phyloP scores from a whole-genome alignment of 1,140 invertebrate genomes.

The Heterodera schachtii region DNA sequence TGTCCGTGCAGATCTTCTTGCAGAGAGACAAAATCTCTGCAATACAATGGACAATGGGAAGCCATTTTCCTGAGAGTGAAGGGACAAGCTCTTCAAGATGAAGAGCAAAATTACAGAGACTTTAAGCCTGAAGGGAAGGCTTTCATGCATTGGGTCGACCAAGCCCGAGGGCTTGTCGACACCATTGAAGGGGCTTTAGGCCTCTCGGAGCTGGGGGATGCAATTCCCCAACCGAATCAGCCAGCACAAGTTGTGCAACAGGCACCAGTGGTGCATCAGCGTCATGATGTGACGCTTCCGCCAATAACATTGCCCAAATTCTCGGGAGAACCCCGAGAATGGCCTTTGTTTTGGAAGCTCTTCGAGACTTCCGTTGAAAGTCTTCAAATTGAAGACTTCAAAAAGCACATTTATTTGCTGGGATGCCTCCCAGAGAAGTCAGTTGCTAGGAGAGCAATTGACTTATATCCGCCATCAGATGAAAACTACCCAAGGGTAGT shows the following conservation, averaged over 20 bases:
- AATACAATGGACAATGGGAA: not conserved
- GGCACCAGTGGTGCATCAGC: not conserved
- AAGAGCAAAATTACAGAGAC: not conserved
- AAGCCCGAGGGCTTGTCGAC: not conserved
- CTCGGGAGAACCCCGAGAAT: not conserved
- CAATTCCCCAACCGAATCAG: no score
- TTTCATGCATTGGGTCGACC: not conserved
- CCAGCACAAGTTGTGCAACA: not conserved
- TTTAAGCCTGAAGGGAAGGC: not conserved
- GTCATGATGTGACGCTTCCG: not conserved
- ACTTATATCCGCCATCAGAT: no score
- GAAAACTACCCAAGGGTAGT: no score
- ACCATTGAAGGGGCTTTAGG: not conserved
- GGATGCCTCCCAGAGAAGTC: no score
- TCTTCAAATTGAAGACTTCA: no score
- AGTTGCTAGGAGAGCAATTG: no score
- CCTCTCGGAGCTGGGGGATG: not conserved
- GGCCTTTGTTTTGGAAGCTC: no score
- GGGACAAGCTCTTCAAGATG: not conserved
- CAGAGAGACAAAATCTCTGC: not conserved
- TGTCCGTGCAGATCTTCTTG: not conserved
- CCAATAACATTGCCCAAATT: not conserved
- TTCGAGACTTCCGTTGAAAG: no score
- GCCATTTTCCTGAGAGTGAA: not conserved
- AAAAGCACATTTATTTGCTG: no score